A percentile compares a stretch with the other conserved stretches of the same genome.
Conservation (phyloP, 92 coral and sea anemone genomes). For the Epizoanthus fatuus region DNA sequence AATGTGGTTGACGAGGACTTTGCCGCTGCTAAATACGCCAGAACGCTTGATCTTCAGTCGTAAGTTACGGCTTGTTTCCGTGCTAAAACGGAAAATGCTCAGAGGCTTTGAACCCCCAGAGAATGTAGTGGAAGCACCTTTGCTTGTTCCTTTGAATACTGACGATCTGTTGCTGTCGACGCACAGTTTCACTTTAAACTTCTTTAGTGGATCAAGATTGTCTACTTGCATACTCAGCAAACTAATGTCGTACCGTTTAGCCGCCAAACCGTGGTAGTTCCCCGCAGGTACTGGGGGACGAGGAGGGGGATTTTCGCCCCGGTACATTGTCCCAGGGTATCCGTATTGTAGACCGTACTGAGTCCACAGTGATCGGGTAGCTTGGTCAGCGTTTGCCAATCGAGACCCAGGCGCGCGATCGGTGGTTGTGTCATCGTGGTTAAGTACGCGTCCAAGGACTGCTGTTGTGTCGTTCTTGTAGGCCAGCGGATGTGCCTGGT, state of each 20-base stretch:
- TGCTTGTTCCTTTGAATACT: conserved; percentile 24
- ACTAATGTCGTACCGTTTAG: conserved; percentile 36
- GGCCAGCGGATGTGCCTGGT: conserved; percentile 60
- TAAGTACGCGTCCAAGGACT: conserved; percentile 48
- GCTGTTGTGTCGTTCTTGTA: conserved; percentile 55
- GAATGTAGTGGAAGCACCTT: conserved; percentile 19
- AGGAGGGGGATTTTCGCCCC: conserved; percentile 54
- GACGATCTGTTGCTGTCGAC: conserved; percentile 17
- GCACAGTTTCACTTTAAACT: conserved; percentile 37
- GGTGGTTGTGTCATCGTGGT: conserved; percentile 64
- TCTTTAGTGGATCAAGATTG: conserved; percentile 45
- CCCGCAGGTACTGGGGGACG: conserved; percentile 6
- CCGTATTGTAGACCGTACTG: conserved; percentile 42
- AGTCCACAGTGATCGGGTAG: conserved; percentile 47
- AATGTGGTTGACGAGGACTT: conserved; percentile 10
- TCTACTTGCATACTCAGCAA: conserved; percentile 49
- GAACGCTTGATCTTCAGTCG: conserved; percentile 31
- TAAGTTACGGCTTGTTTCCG: conserved; percentile 11
- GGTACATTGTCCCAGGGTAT: conserved; percentile 70
- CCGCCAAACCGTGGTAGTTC: conserved; percentile 37
- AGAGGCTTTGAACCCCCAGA: conserved; percentile 14
- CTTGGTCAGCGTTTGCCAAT: conserved; percentile 39
- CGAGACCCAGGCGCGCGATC: conserved; percentile 65
- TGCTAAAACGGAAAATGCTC: conserved; percentile 10
- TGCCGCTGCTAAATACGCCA: conserved; percentile 33